Evolutionary conservation across 53 echinoderm and acorn worm genomes (phyloP), one percentile per base, ranked within the genome.

Genomic region (Holothuria leucospilota): DNA sequence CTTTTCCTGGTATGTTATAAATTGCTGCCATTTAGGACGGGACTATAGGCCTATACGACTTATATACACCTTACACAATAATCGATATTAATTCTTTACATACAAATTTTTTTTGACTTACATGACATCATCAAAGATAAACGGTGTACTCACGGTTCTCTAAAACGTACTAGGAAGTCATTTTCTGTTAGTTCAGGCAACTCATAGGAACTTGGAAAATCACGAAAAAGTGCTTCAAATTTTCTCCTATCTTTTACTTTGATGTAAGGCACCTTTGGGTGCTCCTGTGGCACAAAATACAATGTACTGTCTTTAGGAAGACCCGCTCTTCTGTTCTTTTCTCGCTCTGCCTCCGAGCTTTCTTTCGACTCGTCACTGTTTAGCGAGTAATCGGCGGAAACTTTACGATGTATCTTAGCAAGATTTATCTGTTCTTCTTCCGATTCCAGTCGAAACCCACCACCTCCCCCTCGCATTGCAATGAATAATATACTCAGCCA

Each of bases 241-340:
- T 94, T 94, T 28, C 89, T 89, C 27, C 71, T 71, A 14, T 89
- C 89, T 46, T 89, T 82, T 28, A 89, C 88, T 61, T 75, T 73
- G 14, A 72, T 25, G 6, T 67, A 70, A 15, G 90, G 86, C 73
- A 91, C 80, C 15, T 64, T 75, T 16, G 38, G 46, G n/a, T 59
- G 56, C 82, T 87, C 77, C 39, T 81, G 79, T 40, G 69, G 53
- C 16, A 81, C 75, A 79, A 90, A 90, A 74, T 71, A 93, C 42
- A 93, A 85, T 52, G 90, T 93, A 21, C 90, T 84, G 16, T 93
- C 93, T 20, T 90, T 69, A 23, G 93, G 93, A 67, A 93, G 86
- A 29, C 93, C 93, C 2, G 71, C 79, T 38, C 85, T 78, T 49
- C 90, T 67, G 65, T 84, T 84, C 51, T 52, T 51, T 64, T 74